Percentiles rank a stretch among this genome's conserved stretches.
These are phyloP conservation scores for Sipunculus nudus DNA, from an alignment of 2,888 invertebrate species.

Conservation along the genomic window DNA sequence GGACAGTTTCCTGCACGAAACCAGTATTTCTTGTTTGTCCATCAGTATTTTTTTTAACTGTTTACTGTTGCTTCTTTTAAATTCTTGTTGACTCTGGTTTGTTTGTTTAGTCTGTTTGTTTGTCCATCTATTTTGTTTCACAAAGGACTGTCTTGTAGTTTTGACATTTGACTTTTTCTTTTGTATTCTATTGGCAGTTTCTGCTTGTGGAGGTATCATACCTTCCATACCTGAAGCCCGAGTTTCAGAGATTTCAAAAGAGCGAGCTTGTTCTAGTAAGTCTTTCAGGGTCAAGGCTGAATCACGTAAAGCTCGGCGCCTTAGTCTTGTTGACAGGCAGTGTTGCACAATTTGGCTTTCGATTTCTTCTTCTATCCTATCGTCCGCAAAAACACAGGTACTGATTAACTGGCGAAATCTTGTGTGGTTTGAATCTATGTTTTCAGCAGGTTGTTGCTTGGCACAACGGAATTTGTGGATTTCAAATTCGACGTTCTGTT, in stretches of 20 bases:
- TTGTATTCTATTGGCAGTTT: no score
- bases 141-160: no score
- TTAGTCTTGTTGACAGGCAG: constrained; percentile 19
- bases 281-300: constrained; percentile 11
- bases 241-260: not conserved
- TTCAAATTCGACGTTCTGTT: constrained; percentile 12
- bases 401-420: constrained; percentile 3
- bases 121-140: no score
- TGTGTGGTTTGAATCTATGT: not conserved
- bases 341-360: constrained; percentile 28
- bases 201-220: no score
- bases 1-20: no score
- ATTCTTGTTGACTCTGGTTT: no score
- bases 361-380: constrained; percentile 26
- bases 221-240: constrained; percentile 1
- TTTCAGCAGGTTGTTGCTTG: constrained; percentile 5
- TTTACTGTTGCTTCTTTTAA: no score
- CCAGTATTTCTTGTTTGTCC: no score
- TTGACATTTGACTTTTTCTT: no score
- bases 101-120: no score
- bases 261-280: not conserved
- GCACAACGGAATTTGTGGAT: constrained; percentile 12
- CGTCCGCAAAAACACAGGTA: constrained; percentile 16
- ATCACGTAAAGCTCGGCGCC: constrained; percentile 12
- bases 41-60: no score